Evolutionary conservation across 1,140 invertebrate genomes (phyloP).

Genomic region (Kradibia gibbosae): DNA sequence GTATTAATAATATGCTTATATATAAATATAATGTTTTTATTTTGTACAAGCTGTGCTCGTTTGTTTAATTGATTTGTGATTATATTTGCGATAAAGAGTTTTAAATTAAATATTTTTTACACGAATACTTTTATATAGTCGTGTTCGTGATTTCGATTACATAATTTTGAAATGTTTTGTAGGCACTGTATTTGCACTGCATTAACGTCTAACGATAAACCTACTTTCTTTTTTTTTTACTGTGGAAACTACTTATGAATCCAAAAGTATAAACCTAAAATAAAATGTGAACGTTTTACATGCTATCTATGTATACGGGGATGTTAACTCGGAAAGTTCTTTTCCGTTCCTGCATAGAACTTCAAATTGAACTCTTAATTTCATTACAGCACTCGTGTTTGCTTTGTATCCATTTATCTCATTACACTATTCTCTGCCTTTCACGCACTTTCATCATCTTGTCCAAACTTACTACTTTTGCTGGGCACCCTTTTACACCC

Average conservation of each 20-base stretch:
- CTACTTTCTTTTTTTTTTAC: neutral
- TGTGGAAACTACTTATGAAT: neutral
- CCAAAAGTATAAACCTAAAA: slow-evolving; percentile 14
- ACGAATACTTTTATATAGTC: too few species aligned
- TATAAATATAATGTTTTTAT: too few species aligned
- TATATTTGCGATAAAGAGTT: too few species aligned
- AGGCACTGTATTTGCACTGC: neutral
- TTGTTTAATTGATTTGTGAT: too few species aligned
- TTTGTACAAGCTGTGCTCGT: too few species aligned
- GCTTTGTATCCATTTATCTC: neutral
- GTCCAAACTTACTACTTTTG: neutral
- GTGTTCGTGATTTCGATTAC: too few species aligned
- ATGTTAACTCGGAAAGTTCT: slow-evolving; percentile 40
- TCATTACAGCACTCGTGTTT: neutral
- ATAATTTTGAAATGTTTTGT: too few species aligned
- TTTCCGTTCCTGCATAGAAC: slow-evolving; percentile 33
- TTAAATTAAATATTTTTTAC: neutral
- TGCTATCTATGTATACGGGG: neutral
- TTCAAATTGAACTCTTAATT: slow-evolving; percentile 19
- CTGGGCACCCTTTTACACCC: neutral
- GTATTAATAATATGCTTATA: too few species aligned
- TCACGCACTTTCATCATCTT: neutral
- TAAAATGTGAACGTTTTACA: slow-evolving; percentile 31
- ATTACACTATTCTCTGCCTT: neutral
- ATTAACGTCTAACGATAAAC: neutral